Percentiles rank a stretch among this genome's conserved stretches.
These are phyloP conservation scores for Cynocephalus volans DNA, from an alignment of 2,113 vertebrate genomes.

Conservation along the genomic window DNA sequence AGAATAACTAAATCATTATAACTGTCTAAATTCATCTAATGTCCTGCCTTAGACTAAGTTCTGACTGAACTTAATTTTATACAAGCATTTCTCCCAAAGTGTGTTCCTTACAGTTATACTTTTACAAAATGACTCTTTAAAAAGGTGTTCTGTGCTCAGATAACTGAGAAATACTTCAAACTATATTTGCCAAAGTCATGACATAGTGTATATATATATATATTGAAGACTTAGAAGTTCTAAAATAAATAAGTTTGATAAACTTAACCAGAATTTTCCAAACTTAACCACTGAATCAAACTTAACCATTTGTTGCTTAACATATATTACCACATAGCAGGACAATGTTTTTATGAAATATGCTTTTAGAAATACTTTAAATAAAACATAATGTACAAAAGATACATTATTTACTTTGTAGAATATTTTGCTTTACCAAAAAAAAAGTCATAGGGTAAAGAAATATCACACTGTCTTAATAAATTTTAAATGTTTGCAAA, in stretches of 20 bases:
- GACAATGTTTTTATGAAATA: slow-evolving; percentile 50
- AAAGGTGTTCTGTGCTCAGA: not conserved
- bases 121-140: slow-evolving; percentile 25
- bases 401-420: slow-evolving; percentile 32
- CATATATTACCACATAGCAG: not conserved
- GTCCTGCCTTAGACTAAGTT: not conserved
- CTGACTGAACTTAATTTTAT: slow-evolving; percentile 37
- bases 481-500: slow-evolving; percentile 48
- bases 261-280: slow-evolving; percentile 65
- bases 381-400: slow-evolving; percentile 20
- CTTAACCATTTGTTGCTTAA: not conserved
- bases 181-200: not conserved
- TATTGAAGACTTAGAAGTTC: slow-evolving; percentile 2
- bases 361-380: not conserved
- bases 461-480: slow-evolving; percentile 24
- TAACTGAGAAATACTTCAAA: slow-evolving; percentile 36
- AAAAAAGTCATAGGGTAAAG: not conserved
- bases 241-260: not conserved
- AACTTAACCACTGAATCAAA: not conserved
- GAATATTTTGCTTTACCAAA: slow-evolving; percentile 59
- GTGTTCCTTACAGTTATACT: not conserved
- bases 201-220: not conserved
- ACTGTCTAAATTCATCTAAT: slow-evolving; percentile 36
- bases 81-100: not conserved
- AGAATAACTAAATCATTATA: slow-evolving; percentile 36